Conservation (phyloP, 2,797 vertebrate genomes). For the Sebastes taczanowskii region DNA sequence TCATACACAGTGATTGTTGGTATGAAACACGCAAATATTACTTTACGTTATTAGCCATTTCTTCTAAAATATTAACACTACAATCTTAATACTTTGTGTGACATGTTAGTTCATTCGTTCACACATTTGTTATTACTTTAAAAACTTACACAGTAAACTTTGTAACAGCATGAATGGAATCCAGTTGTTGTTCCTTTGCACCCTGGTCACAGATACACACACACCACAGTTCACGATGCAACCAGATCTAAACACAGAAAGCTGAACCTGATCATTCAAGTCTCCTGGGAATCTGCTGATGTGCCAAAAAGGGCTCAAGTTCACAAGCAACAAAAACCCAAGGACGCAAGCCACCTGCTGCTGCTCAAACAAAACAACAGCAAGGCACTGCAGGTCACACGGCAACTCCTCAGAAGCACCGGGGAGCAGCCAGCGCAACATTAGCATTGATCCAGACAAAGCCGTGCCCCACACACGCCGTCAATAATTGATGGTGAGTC, state of each 20-base stretch:
- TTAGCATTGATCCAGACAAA: slow-evolving; percentile 77
- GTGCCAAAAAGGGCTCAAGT: slow-evolving; percentile 80
- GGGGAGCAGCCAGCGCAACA: slow-evolving; percentile 50
- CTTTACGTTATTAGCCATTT: not conserved
- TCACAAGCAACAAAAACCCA: slow-evolving; percentile 78
- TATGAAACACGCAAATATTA: not conserved
- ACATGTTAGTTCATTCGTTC: not conserved
- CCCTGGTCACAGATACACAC: slow-evolving; percentile 32
- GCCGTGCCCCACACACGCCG: slow-evolving; percentile 36
- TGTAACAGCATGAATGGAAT: not conserved
- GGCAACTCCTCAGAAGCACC: slow-evolving; percentile 59
- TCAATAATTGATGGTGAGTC: slow-evolving; percentile 79
- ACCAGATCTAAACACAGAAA: slow-evolving; percentile 69
- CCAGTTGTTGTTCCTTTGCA: slow-evolving; percentile 6
- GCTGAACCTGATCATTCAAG: slow-evolving; percentile 72
- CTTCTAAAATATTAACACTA: not conserved
- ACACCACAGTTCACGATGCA: slow-evolving; percentile 45
- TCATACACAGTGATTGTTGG: not conserved
- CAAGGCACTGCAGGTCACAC: slow-evolving; percentile 63
- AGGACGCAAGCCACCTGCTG: slow-evolving; percentile 83
- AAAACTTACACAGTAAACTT: not conserved
- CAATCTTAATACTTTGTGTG: not conserved
- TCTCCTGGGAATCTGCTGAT: slow-evolving; percentile 76
- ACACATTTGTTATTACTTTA: not conserved
- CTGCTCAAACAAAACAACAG: slow-evolving; percentile 75